Conservation (phyloP, 2,888 invertebrate genomes). For the Troglohyphantes excavatus region DNA sequence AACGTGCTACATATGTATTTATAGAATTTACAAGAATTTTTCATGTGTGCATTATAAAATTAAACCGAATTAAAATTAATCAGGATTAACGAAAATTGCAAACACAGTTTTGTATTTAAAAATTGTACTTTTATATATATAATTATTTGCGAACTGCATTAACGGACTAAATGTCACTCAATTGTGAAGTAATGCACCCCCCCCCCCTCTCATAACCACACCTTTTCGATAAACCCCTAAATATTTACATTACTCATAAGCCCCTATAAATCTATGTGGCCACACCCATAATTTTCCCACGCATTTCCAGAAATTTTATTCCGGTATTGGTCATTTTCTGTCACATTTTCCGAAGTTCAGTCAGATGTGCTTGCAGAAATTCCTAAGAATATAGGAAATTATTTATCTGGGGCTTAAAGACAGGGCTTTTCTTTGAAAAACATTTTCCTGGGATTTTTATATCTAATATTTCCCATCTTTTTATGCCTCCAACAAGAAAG, state of each 20-base stretch:
- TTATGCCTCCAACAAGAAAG: constrained; percentile 27
- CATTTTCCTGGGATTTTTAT: constrained; percentile 32
- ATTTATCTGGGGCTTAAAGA: not conserved
- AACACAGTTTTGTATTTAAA: too few species aligned
- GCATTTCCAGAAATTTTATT: not conserved
- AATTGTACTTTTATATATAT: too few species aligned
- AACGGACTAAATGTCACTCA: too few species aligned
- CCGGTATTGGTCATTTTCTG: not conserved
- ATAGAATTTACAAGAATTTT: too few species aligned
- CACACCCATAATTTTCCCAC: not conserved
- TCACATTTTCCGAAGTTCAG: not conserved
- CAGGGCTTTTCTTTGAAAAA: constrained; percentile 21
- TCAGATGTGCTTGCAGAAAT: not conserved
- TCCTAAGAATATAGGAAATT: not conserved
- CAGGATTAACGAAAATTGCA: too few species aligned
- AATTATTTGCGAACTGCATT: too few species aligned
- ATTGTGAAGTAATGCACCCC: too few species aligned
- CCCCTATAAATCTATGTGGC: not conserved
- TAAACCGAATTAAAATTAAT: too few species aligned
- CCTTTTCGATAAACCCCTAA: too few species aligned
- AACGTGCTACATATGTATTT: too few species aligned
- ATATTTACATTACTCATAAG: not conserved
- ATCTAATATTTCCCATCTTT: not conserved
- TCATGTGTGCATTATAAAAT: too few species aligned
- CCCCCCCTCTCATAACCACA: too few species aligned